Percentiles rank a stretch among this genome's conserved stretches.
phyloP scores from a whole-genome alignment of 2,113 vertebrate species.

The Apistogramma diplotaenia region DNA sequence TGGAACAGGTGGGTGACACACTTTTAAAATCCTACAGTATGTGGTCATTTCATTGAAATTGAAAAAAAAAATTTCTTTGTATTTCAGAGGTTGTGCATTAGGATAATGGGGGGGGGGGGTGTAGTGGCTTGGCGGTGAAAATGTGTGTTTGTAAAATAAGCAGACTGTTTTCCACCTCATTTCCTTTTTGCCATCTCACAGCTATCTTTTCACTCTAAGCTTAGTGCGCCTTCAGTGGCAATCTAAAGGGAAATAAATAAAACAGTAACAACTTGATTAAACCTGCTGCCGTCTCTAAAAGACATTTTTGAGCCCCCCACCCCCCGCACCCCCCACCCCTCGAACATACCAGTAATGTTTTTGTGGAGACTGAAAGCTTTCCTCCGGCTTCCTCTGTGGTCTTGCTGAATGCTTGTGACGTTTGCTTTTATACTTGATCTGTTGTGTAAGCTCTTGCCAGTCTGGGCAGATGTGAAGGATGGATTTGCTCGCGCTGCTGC shows the following conservation, averaged over 20 bases:
- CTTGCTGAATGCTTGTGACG: slow-evolving; percentile 22
- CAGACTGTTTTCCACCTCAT: slow-evolving; percentile 54
- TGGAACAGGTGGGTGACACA: slow-evolving; percentile 60
- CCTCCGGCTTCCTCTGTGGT: slow-evolving; percentile 9
- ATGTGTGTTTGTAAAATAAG: slow-evolving; percentile 5
- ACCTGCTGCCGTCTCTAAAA: slow-evolving; percentile 8
- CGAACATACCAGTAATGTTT: not conserved
- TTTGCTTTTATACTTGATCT: slow-evolving; percentile 10
- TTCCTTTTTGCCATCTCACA: slow-evolving; percentile 33
- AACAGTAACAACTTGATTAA: slow-evolving; percentile 19
- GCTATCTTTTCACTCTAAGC: slow-evolving; percentile 26
- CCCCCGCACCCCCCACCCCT: not conserved
- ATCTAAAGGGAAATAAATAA: slow-evolving; percentile 18
- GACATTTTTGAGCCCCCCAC: slow-evolving; percentile 4
- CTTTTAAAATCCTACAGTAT: slow-evolving; percentile 45
- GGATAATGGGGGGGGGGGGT: not conserved
- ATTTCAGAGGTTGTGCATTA: slow-evolving; percentile 11
- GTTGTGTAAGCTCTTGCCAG: slow-evolving; percentile 33
- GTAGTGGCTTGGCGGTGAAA: not conserved
- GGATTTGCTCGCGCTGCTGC: slow-evolving; percentile 44
- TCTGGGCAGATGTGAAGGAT: slow-evolving; percentile 39
- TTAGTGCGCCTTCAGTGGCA: not conserved
- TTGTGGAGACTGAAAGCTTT: slow-evolving; percentile 10
- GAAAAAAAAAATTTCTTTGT: not conserved
- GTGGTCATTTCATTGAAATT: slow-evolving; percentile 45